Percentiles rank a stretch among this genome's conserved stretches.
phyloP scores from a whole-genome alignment of 2,797 vertebrate species.

The Hapalemur alaotrensis region DNA sequence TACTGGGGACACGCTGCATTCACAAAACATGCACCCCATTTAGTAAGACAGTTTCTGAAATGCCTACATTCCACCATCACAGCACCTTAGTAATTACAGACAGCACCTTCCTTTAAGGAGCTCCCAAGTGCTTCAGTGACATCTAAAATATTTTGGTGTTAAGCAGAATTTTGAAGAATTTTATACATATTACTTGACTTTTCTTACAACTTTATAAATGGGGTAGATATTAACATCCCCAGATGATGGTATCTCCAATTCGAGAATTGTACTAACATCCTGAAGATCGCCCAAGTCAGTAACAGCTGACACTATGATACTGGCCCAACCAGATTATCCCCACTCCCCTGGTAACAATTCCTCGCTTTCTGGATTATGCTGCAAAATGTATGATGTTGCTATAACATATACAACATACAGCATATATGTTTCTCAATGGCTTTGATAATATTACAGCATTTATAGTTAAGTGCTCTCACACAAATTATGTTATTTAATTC shows the following conservation, averaged over 20 bases:
- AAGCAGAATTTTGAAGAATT: constrained; percentile 12
- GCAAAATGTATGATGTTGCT: background rate
- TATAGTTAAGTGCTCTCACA: background rate
- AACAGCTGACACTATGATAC: background rate
- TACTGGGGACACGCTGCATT: background rate
- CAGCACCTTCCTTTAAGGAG: background rate
- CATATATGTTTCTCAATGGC: constrained; percentile 7
- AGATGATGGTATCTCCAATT: background rate
- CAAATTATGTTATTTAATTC: constrained; percentile 1
- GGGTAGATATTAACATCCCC: background rate
- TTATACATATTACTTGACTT: background rate
- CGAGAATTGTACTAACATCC: background rate
- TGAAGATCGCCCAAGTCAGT: background rate
- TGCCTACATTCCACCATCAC: background rate
- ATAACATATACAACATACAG: background rate
- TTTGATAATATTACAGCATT: background rate
- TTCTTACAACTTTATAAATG: constrained; percentile 19
- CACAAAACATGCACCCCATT: background rate
- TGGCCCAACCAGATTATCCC: background rate
- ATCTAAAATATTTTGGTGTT: background rate
- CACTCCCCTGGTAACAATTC: background rate
- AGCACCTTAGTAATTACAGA: constrained; percentile 4
- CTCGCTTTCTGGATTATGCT: background rate
- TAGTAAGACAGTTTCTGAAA: background rate
- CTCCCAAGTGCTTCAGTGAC: constrained; percentile 21